Conservation (phyloP, 35 echinoderm and acorn worm genomes). For the Patiria miniata region DNA sequence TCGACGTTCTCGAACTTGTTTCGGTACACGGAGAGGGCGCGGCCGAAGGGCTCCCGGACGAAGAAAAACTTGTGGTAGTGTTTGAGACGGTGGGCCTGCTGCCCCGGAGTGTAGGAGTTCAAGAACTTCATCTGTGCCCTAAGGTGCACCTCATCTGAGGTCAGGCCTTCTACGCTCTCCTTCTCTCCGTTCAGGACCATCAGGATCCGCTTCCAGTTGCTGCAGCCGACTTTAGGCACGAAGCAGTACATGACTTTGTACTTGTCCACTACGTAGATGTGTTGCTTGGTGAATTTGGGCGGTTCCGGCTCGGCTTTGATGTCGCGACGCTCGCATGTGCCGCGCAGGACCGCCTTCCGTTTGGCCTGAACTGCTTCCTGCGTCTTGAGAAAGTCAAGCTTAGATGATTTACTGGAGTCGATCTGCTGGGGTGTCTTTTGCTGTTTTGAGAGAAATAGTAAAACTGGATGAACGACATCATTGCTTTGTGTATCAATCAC, state of each 20-base stretch:
- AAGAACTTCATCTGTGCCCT: conserved; percentile 72
- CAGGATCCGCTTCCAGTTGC: conserved; percentile 92
- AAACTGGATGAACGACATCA: too few species aligned
- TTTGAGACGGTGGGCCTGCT: conserved; percentile 50
- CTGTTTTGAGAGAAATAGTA: too few species aligned
- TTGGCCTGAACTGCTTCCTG: neutral
- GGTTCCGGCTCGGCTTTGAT: neutral
- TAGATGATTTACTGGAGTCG: too few species aligned
- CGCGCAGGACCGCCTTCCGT: neutral
- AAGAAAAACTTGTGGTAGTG: conserved; percentile 89
- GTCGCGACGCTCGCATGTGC: neutral
- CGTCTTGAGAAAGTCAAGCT: neutral
- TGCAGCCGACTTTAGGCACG: conserved; percentile 84
- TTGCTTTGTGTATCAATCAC: too few species aligned
- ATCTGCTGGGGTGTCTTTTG: too few species aligned
- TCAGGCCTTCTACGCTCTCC: conserved; percentile 60
- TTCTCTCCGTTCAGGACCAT: conserved; percentile 76
- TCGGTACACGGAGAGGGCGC: conserved; percentile 79
- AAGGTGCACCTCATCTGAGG: conserved; percentile 84
- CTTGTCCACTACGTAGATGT: conserved; percentile 69
- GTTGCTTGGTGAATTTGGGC: conserved; percentile 58
- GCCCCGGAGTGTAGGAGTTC: neutral
- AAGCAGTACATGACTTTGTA: conserved; percentile 80
- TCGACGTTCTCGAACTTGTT: conserved; percentile 77
- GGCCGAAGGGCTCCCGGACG: conserved; percentile 79